phyloP scores from a whole-genome alignment of 2,888 invertebrate genomes.

The Clepsis dumicolana region DNA sequence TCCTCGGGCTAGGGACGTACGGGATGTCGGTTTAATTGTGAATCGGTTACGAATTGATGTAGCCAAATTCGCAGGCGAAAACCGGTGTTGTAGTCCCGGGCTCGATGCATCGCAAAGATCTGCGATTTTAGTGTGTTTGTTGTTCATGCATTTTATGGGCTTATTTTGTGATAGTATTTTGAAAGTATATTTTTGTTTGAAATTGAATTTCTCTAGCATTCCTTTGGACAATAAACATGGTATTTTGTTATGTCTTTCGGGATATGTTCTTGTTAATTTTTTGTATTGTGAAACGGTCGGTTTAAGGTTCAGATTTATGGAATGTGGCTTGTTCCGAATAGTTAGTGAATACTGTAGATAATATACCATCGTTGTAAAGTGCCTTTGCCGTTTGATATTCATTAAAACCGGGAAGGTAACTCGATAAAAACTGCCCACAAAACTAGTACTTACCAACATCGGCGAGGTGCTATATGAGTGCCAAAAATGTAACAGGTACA shows the following conservation, averaged over 20 bases:
- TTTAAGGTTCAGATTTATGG: slow-evolving; percentile 34
- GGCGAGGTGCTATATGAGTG: slow-evolving; percentile 69
- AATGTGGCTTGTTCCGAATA: slow-evolving; percentile 11
- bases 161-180: slow-evolving; percentile 47
- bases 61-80: background rate
- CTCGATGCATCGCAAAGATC: slow-evolving; percentile 8
- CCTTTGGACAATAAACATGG: slow-evolving; percentile 65
- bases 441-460: slow-evolving; percentile 31
- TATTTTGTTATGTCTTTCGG: slow-evolving; percentile 63
- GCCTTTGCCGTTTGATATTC: slow-evolving; percentile 36
- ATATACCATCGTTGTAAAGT: slow-evolving; percentile 36
- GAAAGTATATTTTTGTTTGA: slow-evolving; percentile 44
- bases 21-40: background rate
- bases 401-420: background rate
- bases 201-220: slow-evolving; percentile 56
- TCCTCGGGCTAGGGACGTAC: background rate
- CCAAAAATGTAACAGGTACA: slow-evolving; percentile 59
- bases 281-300: slow-evolving; percentile 19
- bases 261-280: slow-evolving; percentile 51
- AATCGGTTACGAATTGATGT: background rate
- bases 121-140: slow-evolving; percentile 14
- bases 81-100: background rate
- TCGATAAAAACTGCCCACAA: slow-evolving; percentile 6
- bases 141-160: slow-evolving; percentile 33
- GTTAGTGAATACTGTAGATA: slow-evolving; percentile 34